Evolutionary conservation across 1,140 invertebrate genomes (phyloP).

Genomic region (Magallana gigas): DNA sequence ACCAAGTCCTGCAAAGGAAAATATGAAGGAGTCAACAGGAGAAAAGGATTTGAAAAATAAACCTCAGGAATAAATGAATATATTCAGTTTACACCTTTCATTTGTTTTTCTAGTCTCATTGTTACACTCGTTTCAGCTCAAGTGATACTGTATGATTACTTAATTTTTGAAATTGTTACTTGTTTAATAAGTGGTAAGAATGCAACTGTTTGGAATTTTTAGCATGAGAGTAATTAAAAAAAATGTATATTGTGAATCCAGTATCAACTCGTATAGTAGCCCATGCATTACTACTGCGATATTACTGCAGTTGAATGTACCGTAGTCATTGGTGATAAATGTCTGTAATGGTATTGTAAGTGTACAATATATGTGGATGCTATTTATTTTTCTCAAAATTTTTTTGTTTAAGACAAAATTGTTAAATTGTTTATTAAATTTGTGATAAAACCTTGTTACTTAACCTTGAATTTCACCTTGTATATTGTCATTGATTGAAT

Average conservation of each 20-base stretch:
- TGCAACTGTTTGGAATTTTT: too few relatives aligned
- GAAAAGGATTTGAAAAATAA: neutral
- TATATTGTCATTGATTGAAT: conserved; percentile 5
- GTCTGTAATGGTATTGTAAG: too few relatives aligned
- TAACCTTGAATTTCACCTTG: conserved; percentile 23
- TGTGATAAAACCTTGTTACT: conserved; percentile 34
- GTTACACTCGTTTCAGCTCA: too few relatives aligned
- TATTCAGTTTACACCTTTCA: neutral
- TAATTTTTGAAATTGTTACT: too few relatives aligned
- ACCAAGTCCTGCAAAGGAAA: neutral
- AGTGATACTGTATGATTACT: too few relatives aligned
- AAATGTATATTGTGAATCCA: neutral
- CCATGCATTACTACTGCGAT: neutral
- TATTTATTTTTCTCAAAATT: neutral
- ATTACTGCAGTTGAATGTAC: too few relatives aligned
- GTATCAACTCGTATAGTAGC: neutral
- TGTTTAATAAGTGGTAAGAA: too few relatives aligned
- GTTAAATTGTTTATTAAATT: conserved; percentile 15
- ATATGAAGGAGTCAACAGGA: neutral
- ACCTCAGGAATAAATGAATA: conserved; percentile 13
- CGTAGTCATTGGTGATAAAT: too few relatives aligned
- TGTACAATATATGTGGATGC: too few relatives aligned
- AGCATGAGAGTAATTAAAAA: too few relatives aligned
- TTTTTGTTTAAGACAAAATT: neutral
- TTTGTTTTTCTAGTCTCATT: conserved; percentile 4